Evolutionary conservation across 2,888 invertebrate genomes (phyloP).

Genomic region (Melanostoma mellinum): DNA sequence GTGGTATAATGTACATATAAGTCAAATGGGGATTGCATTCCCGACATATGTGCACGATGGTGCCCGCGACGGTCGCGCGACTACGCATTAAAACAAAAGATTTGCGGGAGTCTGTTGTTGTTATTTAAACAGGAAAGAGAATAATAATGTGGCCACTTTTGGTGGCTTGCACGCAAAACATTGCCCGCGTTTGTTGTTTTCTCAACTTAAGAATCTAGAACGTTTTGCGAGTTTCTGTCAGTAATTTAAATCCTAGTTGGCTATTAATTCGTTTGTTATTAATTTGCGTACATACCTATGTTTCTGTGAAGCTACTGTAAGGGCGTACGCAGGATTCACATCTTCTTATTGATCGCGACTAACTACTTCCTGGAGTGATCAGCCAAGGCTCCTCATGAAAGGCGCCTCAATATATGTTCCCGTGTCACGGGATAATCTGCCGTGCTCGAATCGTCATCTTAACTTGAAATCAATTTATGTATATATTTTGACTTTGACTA

Average conservation of each 20-base stretch:
- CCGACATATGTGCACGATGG: slow-evolving; percentile 19
- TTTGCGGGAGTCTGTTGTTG: slow-evolving; percentile 59
- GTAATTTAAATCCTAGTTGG: slow-evolving; percentile 68
- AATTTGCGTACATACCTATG: slow-evolving; percentile 1
- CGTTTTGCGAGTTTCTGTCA: slow-evolving; percentile 37
- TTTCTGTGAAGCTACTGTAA: slow-evolving; percentile 19
- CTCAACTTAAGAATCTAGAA: slow-evolving; percentile 2
- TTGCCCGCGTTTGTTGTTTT: background rate
- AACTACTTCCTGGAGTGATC: slow-evolving; percentile 54
- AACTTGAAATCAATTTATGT: background rate
- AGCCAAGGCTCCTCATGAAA: slow-evolving; percentile 38
- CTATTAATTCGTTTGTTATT: slow-evolving; percentile 51
- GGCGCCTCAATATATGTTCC: slow-evolving; percentile 58
- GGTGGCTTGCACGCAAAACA: slow-evolving; percentile 50
- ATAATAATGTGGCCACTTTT: slow-evolving; percentile 50
- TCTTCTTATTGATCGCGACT: slow-evolving; percentile 55
- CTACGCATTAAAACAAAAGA: slow-evolving; percentile 69
- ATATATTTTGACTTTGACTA: slow-evolving; percentile 41
- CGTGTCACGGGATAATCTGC: slow-evolving; percentile 61
- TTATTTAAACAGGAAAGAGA: slow-evolving; percentile 38
- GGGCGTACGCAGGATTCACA: slow-evolving; percentile 14
- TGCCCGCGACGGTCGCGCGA: background rate
- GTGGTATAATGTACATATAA: slow-evolving; percentile 54
- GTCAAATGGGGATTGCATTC: slow-evolving; percentile 64
- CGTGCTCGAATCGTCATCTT: background rate